Percentiles rank a stretch among this genome's conserved stretches.
phyloP scores from a whole-genome alignment of 2,797 vertebrate genomes.

The Bradypodion ventrale region DNA sequence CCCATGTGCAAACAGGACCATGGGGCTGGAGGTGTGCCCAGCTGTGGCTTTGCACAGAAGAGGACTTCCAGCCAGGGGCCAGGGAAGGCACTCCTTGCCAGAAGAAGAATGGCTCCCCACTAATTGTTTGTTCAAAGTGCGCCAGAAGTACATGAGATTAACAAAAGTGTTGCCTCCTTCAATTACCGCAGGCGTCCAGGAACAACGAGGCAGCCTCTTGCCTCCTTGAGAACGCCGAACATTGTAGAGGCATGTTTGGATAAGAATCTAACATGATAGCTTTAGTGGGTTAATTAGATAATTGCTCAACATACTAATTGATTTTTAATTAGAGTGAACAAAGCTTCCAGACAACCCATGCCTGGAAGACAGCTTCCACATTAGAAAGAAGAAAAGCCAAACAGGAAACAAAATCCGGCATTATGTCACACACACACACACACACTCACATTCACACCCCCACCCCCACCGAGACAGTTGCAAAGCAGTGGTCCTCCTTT shows the following conservation, averaged over 20 bases:
- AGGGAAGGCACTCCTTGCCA: too few relatives aligned
- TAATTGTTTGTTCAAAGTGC: not conserved
- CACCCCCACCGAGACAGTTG: too few relatives aligned
- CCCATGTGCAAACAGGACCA: too few relatives aligned
- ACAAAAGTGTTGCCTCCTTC: not conserved
- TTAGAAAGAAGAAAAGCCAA: constrained; percentile 22
- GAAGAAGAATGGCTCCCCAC: not conserved
- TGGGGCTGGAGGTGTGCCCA: too few relatives aligned
- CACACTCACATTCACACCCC: too few relatives aligned
- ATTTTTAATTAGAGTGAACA: constrained; percentile 65
- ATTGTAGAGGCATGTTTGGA: constrained; percentile 53
- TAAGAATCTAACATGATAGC: constrained; percentile 59
- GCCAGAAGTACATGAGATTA: not conserved
- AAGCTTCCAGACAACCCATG: constrained; percentile 40
- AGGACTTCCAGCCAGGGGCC: too few relatives aligned
- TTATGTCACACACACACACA: too few relatives aligned
- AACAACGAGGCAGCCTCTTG: constrained; percentile 35
- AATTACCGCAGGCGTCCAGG: constrained; percentile 15
- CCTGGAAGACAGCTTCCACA: constrained; percentile 51
- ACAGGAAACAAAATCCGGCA: too few relatives aligned
- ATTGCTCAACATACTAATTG: constrained; percentile 63
- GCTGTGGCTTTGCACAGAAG: too few relatives aligned
- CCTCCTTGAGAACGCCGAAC: constrained; percentile 41
- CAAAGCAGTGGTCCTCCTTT: too few relatives aligned
- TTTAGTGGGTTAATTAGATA: constrained; percentile 66